Percentiles rank a stretch among this genome's conserved stretches.
These are phyloP conservation scores for Aphelocoma californica DNA, from an alignment of 2,797 vertebrate genomes.

Conservation along the genomic window DNA sequence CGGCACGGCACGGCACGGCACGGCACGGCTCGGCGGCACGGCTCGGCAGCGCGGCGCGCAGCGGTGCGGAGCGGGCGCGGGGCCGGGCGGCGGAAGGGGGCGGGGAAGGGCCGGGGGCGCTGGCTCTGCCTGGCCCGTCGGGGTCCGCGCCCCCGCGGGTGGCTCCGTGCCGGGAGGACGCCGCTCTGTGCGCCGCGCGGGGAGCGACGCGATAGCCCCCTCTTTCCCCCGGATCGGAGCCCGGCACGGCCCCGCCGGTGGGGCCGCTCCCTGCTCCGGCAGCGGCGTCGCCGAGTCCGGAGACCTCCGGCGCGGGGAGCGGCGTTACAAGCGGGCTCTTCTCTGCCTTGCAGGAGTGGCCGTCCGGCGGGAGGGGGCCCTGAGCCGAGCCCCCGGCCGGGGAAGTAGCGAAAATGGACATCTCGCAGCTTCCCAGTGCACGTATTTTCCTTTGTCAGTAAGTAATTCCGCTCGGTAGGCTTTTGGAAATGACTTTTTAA, in stretches of 20 bases:
- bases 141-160: not conserved
- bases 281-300: not conserved
- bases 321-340: not conserved
- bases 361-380: not conserved
- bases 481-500: not conserved
- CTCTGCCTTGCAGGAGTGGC: constrained; percentile 16
- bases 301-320: not conserved
- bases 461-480: constrained; percentile 24
- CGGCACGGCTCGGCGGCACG: too few species aligned
- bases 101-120: not conserved
- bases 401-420: constrained; percentile 23
- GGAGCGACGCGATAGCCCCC: not conserved
- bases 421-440: not conserved
- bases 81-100: not conserved
- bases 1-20: not conserved
- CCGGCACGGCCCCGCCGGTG: not conserved
- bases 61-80: not conserved
- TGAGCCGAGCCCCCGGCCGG: not conserved
- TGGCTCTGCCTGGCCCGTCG: not conserved
- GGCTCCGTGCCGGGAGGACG: not conserved
- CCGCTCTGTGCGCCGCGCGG: not conserved
- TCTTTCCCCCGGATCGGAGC: not conserved
- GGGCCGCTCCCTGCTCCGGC: not conserved
- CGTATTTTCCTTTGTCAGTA: constrained; percentile 44
- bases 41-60: not conserved